These are phyloP conservation scores for Wasmannia auropunctata DNA, from an alignment of 1,140 invertebrate species.

Conservation along the genomic window DNA sequence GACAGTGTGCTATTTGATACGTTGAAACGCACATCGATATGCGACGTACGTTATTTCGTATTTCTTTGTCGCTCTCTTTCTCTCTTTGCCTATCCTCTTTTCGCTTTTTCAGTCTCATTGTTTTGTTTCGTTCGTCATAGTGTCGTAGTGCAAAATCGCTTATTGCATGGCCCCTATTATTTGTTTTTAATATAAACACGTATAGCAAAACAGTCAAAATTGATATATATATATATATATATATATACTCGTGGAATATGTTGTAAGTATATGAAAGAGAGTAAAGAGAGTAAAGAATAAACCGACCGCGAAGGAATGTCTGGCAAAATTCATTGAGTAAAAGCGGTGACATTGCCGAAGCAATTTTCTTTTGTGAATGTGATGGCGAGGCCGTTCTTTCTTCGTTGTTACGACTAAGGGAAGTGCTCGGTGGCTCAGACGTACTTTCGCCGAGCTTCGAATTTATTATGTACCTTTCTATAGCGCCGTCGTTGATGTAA, in stretches of 20 bases:
- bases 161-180: not conserved
- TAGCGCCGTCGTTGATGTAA: not conserved
- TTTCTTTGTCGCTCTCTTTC: not conserved
- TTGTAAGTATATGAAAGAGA: not conserved
- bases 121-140: not conserved
- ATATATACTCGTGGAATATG: not conserved
- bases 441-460: not conserved
- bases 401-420: not conserved
- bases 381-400: not conserved
- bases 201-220: not conserved
- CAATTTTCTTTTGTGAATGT: constrained; percentile 34
- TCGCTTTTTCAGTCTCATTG: not conserved
- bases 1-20: not conserved
- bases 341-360: not conserved
- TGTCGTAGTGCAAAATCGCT: not conserved
- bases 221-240: no score
- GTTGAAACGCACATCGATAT: not conserved
- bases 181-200: constrained; percentile 38
- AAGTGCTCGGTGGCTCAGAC: not conserved
- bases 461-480: constrained; percentile 6
- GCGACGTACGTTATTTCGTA: not conserved
- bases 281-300: constrained; percentile 8
- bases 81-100: not conserved
- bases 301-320: not conserved
- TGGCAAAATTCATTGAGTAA: constrained; percentile 36